These are phyloP conservation scores for Tenthredo distinguenda DNA, from an alignment of 2,888 invertebrate genomes.

Conservation along the genomic window DNA sequence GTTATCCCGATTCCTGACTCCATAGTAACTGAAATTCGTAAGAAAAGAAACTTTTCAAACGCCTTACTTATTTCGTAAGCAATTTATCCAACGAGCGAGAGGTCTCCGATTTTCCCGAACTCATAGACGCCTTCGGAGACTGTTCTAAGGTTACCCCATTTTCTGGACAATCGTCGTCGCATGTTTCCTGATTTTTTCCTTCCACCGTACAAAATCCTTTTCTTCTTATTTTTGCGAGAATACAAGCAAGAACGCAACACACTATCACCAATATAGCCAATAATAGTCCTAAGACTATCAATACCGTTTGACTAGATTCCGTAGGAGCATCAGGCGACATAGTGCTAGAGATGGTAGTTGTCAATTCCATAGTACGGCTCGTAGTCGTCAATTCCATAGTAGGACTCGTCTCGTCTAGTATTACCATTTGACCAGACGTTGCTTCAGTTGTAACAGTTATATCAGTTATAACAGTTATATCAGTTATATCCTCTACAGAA, in stretches of 20 bases:
- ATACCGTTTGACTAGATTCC: conserved; percentile 56
- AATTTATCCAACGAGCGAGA: conserved; percentile 46
- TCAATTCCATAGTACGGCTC: not conserved
- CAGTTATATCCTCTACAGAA: not conserved
- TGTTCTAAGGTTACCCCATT: not conserved
- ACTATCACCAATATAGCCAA: conserved; percentile 64
- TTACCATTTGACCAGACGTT: not conserved
- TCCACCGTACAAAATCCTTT: conserved; percentile 39
- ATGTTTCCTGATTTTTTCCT: conserved; percentile 25
- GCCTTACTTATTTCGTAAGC: conserved; percentile 11
- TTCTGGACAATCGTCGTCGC: conserved; percentile 35
- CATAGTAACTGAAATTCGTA: not conserved
- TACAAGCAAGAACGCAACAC: conserved; percentile 67
- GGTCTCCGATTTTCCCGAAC: not conserved
- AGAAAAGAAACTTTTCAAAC: not conserved
- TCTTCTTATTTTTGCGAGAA: conserved; percentile 59
- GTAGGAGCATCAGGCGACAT: not conserved
- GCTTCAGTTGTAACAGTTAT: not conserved
- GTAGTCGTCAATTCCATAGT: not conserved
- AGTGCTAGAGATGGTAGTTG: not conserved
- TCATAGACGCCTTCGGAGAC: conserved; percentile 8
- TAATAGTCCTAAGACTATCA: conserved; percentile 61
- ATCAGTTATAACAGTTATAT: not conserved
- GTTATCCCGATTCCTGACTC: not conserved
- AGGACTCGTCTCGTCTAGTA: not conserved